Evolutionary conservation across 1,140 invertebrate species (phyloP).

Genomic region (Scaptomyza pallida): DNA sequence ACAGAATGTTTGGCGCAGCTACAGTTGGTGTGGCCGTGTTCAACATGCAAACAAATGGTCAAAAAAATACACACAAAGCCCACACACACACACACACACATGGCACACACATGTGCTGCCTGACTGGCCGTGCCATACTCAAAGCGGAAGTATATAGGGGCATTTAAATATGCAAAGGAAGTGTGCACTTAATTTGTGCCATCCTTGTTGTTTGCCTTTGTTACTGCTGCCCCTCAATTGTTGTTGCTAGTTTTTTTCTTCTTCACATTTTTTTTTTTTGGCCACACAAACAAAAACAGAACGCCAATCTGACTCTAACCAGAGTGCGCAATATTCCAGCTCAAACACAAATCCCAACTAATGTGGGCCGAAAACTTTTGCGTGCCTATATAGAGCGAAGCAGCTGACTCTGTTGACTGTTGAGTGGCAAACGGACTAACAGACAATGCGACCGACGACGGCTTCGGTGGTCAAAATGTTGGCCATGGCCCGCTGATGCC

Average conservation of each 20-base stretch:
- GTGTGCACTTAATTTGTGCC: slow-evolving; percentile 81
- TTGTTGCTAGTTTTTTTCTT: slow-evolving; percentile 49
- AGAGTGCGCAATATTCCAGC: slow-evolving; percentile 70
- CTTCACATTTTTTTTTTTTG: slow-evolving; percentile 23
- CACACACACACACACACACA: slow-evolving; percentile 23
- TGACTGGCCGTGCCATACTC: slow-evolving; percentile 41
- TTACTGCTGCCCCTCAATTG: slow-evolving; percentile 36
- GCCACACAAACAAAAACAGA: slow-evolving; percentile 57
- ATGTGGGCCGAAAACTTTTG: slow-evolving; percentile 80
- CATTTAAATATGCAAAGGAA: slow-evolving; percentile 82
- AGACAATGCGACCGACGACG: slow-evolving; percentile 9
- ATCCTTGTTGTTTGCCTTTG: slow-evolving; percentile 78
- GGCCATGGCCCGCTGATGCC: slow-evolving; percentile 67
- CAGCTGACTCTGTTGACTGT: slow-evolving; percentile 80
- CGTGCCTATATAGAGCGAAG: slow-evolving; percentile 55
- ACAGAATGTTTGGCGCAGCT: slow-evolving; percentile 1
- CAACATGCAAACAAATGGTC: slow-evolving; percentile 79
- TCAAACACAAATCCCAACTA: slow-evolving; percentile 81
- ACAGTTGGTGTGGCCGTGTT: slow-evolving; percentile 68
- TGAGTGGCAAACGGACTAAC: slow-evolving; percentile 56
- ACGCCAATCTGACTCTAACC: slow-evolving; percentile 73
- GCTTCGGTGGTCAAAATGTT: slow-evolving; percentile 67
- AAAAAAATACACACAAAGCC: slow-evolving; percentile 70
- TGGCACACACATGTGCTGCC: slow-evolving; percentile 12
- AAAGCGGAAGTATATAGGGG: slow-evolving; percentile 80